Evolutionary conservation across 2,113 vertebrate genomes (phyloP), one percentile per base, ranked within the genome.

Genomic region (Solea senegalensis): DNA sequence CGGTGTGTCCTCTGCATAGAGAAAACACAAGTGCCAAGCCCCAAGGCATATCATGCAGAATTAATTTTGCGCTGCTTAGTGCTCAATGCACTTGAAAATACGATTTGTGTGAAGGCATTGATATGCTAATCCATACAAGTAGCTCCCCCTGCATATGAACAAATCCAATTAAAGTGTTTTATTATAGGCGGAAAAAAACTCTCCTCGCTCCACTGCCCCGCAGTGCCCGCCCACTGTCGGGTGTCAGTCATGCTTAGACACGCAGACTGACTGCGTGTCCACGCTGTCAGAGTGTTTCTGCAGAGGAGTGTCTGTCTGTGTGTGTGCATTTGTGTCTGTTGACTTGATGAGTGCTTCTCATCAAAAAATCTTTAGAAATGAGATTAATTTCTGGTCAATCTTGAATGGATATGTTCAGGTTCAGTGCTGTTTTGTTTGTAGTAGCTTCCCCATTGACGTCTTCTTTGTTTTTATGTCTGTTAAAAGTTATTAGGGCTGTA

Each of bases 141-240:
- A 79, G 82, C 93, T 91, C 78, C 1, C 86, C 82, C 80, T 89
- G 89, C 93, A 91, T 92, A 87, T 76, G 93, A 94, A 94, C 93
- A 94, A 94, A 94, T 94, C 93, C 93, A 94, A 94, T 94, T 94
- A 92, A 93, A 92, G 78, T 87, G 86, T 93, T 93, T 92, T 93
- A 94, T 93, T 93, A 94, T 83, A 91, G 86, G 85, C 78, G 82
- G 83, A 26, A 84, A 92, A 89, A 92, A 89, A 78, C 74, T 86
- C 72, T 80, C 64, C 85, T 88, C 80, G 91, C 90, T 87, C 83
- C 86, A 69, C 87, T 89, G 89, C 88, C 87, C 88, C 84, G 3
- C 81, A 60, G 87, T 86, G 87, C 84, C 92, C 84, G 64, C 90
- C 92, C 82, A 77, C 86, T 55, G 50, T 54, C 51, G 49, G 40